Evolutionary conservation across 2,888 invertebrate genomes (phyloP).

Genomic region (Actias luna): DNA sequence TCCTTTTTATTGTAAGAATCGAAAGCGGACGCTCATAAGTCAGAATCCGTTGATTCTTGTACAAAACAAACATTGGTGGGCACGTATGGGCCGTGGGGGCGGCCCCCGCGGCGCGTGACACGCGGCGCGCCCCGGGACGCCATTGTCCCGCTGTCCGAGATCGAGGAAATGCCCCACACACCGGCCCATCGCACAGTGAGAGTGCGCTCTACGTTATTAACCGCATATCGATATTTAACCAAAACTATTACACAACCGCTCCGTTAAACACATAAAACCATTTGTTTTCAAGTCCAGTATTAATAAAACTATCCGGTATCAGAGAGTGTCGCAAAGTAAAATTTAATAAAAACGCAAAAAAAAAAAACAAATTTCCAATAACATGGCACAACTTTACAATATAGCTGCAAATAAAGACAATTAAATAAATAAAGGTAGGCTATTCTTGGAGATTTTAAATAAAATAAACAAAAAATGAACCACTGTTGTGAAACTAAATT

Average conservation of each 20-base stretch:
- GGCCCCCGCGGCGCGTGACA: slow-evolving; percentile 30
- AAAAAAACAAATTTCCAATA: too few species aligned
- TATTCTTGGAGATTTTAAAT: too few species aligned
- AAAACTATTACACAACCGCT: neutral
- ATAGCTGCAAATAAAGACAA: too few species aligned
- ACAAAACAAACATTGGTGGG: slow-evolving; percentile 5
- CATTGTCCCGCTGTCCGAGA: slow-evolving; percentile 67
- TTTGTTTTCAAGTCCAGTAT: too few species aligned
- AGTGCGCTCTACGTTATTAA: neutral
- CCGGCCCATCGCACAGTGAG: slow-evolving; percentile 23
- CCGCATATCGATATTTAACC: neutral
- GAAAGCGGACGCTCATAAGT: neutral
- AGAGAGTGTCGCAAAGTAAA: too few species aligned
- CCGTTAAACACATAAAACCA: too few species aligned
- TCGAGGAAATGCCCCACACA: slow-evolving; percentile 63
- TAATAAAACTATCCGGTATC: too few species aligned
- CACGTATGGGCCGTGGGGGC: neutral
- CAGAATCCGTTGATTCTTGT: slow-evolving; percentile 5
- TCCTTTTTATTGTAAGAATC: neutral
- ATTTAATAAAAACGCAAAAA: too few species aligned
- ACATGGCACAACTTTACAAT: too few species aligned
- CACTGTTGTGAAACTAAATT: too few species aligned
- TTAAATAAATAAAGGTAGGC: too few species aligned
- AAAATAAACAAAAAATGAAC: too few species aligned
- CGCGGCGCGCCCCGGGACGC: slow-evolving; percentile 59